These are phyloP conservation scores for Cyprinodon tularosa DNA, from an alignment of 2,113 vertebrate genomes.

Conservation along the genomic window DNA sequence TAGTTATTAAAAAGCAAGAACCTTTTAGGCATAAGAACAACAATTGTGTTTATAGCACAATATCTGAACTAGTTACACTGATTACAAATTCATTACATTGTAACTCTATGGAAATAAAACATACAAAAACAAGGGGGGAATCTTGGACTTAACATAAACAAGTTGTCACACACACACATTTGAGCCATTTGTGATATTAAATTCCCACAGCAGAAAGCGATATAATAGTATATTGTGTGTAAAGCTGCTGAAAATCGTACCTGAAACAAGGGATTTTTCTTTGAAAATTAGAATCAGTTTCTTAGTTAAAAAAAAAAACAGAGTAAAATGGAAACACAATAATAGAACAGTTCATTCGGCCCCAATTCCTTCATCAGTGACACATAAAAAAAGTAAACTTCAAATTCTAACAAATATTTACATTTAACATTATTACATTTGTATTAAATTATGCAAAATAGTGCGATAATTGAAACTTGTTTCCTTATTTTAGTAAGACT, in stretches of 20 bases:
- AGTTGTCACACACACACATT: too few relatives aligned
- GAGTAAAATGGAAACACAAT: not conserved
- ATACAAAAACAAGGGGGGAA: not conserved
- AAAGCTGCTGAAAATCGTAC: not conserved
- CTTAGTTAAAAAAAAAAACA: not conserved
- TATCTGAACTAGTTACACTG: not conserved
- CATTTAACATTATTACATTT: not conserved
- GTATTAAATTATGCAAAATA: not conserved
- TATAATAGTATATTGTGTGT: not conserved
- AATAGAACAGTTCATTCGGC: not conserved
- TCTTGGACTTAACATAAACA: too few relatives aligned
- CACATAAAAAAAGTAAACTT: not conserved
- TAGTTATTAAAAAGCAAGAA: not conserved
- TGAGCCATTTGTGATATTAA: too few relatives aligned
- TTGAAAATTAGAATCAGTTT: not conserved
- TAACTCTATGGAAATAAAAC: not conserved
- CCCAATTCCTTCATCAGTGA: not conserved
- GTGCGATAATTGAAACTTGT: not conserved
- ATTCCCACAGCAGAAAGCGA: not conserved
- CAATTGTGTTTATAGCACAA: not conserved
- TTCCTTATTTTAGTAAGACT: not conserved
- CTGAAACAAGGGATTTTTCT: not conserved
- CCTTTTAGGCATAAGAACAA: not conserved
- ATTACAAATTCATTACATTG: not conserved
- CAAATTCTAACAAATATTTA: not conserved